Conservation (phyloP, 2,113 vertebrate genomes). For the Callipepla californica region DNA sequence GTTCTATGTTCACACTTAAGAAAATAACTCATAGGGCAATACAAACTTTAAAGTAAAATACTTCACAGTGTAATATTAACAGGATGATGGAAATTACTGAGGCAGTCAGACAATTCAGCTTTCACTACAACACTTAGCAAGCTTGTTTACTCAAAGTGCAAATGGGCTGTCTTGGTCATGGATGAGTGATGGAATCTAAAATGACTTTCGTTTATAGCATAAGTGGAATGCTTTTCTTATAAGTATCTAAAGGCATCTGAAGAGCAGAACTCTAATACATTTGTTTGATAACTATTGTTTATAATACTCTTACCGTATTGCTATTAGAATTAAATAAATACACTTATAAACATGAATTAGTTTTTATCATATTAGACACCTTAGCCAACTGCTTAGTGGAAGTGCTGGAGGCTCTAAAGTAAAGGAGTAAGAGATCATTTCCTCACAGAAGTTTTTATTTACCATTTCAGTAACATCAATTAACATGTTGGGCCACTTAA, state of each 20-base stretch:
- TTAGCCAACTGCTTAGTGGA: background rate
- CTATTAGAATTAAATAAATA: background rate
- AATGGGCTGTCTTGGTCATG: background rate
- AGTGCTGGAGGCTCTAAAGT: background rate
- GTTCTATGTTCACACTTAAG: background rate
- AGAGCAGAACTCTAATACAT: background rate
- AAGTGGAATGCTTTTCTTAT: background rate
- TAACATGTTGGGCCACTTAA: background rate
- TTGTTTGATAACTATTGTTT: background rate
- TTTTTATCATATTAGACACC: background rate
- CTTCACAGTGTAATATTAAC: background rate
- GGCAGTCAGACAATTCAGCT: background rate
- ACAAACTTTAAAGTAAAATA: background rate
- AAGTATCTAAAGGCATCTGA: background rate
- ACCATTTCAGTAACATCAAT: background rate
- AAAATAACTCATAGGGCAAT: background rate
- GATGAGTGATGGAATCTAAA: background rate
- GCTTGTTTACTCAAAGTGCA: background rate
- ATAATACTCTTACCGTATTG: background rate
- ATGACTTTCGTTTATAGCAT: background rate
- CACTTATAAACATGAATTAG: background rate
- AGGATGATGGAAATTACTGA: rapidly evolving
- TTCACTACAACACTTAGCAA: background rate
- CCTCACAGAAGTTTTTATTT: background rate
- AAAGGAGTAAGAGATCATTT: background rate